A percentile compares a stretch with the other conserved stretches of the same genome.
Conservation (phyloP, 2,113 vertebrate species). For the Ammospiza nelsoni region DNA sequence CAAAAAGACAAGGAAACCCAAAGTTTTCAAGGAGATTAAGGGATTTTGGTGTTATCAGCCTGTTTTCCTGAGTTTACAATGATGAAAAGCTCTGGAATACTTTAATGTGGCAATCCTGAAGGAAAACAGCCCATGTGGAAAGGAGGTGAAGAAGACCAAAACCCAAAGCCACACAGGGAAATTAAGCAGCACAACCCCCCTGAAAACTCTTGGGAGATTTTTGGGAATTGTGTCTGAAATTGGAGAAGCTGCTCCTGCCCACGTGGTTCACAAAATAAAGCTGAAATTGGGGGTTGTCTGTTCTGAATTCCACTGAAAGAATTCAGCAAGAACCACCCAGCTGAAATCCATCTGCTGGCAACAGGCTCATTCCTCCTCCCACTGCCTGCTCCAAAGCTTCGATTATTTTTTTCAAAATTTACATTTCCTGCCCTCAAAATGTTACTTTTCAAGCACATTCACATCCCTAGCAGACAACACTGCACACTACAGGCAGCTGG, state of each 20-base stretch:
- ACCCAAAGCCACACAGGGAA: not conserved
- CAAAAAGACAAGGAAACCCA: not conserved
- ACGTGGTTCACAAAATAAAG: not conserved
- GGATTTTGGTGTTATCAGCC: not conserved
- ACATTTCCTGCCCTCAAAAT: not conserved
- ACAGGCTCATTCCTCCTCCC: not conserved
- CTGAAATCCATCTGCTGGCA: not conserved
- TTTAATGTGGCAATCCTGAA: not conserved
- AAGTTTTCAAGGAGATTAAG: not conserved
- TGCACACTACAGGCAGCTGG: not conserved
- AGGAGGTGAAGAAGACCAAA: not conserved
- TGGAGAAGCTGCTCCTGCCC: not conserved
- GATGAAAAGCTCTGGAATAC: not conserved
- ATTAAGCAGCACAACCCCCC: not conserved
- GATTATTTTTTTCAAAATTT: not conserved
- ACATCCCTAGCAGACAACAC: not conserved
- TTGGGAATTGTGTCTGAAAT: not conserved
- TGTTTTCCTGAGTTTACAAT: not conserved
- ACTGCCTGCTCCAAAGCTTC: not conserved
- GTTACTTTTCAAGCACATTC: not conserved
- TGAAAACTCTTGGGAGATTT: not conserved
- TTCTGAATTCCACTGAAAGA: not conserved
- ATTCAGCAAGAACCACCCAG: not conserved
- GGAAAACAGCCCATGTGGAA: not conserved
- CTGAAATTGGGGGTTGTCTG: fast-evolving